Conservation (phyloP, 2,797 vertebrate genomes). For the Arrhamphus sclerolepis region DNA sequence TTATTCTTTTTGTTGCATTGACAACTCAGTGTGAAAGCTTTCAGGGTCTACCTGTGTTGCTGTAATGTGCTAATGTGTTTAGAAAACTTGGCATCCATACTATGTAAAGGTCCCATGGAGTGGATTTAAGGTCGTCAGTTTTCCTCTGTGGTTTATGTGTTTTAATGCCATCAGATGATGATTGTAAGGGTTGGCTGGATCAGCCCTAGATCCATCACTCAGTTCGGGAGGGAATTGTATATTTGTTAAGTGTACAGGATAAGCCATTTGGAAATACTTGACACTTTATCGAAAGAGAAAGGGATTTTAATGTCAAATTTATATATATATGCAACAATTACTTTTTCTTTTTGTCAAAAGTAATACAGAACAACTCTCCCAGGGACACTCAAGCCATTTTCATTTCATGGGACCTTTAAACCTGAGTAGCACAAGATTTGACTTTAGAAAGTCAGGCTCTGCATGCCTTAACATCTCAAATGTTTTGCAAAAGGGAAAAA, state of each 20-base stretch:
- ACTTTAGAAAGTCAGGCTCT: slow-evolving; percentile 63
- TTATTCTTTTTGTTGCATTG: slow-evolving; percentile 65
- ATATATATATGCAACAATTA: slow-evolving; percentile 71
- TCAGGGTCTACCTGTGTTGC: slow-evolving; percentile 43
- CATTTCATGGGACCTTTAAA: slow-evolving; percentile 74
- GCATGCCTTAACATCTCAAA: slow-evolving; percentile 76
- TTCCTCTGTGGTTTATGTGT: slow-evolving; percentile 12
- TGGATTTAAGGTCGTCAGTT: slow-evolving; percentile 27
- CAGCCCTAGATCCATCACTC: slow-evolving; percentile 41
- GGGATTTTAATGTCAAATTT: slow-evolving; percentile 48
- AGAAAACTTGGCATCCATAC: slow-evolving; percentile 28
- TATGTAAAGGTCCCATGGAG: slow-evolving; percentile 69
- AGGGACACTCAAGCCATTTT: slow-evolving; percentile 70
- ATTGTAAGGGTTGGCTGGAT: slow-evolving; percentile 64
- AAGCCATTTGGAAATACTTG: slow-evolving; percentile 53
- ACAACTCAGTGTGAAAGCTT: slow-evolving; percentile 53
- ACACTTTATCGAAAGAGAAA: slow-evolving; percentile 58
- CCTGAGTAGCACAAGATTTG: slow-evolving; percentile 67
- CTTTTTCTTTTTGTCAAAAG: slow-evolving; percentile 5
- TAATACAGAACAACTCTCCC: slow-evolving; percentile 22
- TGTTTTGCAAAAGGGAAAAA: slow-evolving; percentile 74
- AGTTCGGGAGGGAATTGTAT: slow-evolving; percentile 24
- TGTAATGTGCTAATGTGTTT: slow-evolving; percentile 48
- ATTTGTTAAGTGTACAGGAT: slow-evolving; percentile 18
- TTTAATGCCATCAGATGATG: slow-evolving; percentile 29